phyloP scores from a whole-genome alignment of 2,888 invertebrate species.

The Mystacides longicornis region DNA sequence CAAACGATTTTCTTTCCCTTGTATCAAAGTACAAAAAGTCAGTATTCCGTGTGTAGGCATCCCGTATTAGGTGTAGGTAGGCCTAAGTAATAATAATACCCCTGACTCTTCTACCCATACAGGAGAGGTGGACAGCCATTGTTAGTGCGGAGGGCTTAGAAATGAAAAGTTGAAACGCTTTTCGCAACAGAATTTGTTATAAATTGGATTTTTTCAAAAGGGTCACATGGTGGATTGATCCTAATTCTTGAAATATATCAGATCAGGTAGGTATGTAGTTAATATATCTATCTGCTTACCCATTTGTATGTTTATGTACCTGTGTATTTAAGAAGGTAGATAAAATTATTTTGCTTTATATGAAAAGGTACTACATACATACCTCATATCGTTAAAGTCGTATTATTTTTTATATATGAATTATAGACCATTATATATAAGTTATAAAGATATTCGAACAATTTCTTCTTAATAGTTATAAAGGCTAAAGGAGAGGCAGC shows the following conservation, averaged over 20 bases:
- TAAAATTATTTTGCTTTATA: no score
- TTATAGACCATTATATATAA: no score
- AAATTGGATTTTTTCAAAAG: slow-evolving; percentile 8
- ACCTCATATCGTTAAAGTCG: no score
- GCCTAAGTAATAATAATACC: no score
- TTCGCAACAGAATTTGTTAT: slow-evolving; percentile 1
- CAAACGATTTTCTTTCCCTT: background rate
- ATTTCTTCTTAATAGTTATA: no score
- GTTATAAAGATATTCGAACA: no score
- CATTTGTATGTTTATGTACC: background rate
- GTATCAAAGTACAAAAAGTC: background rate
- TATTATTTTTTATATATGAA: no score
- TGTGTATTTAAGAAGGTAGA: no score
- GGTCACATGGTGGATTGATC: slow-evolving; percentile 9
- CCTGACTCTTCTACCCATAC: background rate
- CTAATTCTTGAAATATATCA: slow-evolving; percentile 17
- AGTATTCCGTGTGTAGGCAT: background rate
- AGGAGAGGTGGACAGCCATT: background rate
- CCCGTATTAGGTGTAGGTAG: no score
- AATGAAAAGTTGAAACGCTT: slow-evolving; percentile 2
- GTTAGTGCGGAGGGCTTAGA: background rate
- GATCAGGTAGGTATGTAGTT: no score
- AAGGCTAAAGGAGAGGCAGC: no score
- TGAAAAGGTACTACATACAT: no score
- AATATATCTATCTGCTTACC: background rate